These are phyloP conservation scores for Balearica regulorum DNA, from an alignment of 2,797 vertebrate genomes.

Conservation along the genomic window DNA sequence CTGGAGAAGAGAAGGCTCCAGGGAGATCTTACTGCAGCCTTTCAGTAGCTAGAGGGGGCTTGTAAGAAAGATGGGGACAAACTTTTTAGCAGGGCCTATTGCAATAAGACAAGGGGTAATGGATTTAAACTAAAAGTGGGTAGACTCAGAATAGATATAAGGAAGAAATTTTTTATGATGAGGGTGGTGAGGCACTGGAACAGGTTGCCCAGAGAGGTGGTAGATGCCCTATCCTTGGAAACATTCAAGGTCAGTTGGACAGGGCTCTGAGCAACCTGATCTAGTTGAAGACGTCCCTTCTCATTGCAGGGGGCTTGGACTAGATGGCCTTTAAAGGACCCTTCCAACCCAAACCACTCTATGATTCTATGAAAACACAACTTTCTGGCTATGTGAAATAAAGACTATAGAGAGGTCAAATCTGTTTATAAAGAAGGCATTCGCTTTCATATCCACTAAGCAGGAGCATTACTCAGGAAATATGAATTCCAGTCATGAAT, in stretches of 20 bases:
- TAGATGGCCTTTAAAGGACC: no score
- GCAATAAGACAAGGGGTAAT: neutral
- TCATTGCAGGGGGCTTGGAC: neutral
- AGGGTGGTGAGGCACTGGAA: neutral
- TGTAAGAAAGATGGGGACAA: no score
- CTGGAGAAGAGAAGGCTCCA: no score
- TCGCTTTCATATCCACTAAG: neutral
- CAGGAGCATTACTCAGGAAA: neutral
- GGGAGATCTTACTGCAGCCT: no score
- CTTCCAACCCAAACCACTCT: no score
- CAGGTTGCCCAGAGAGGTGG: neutral
- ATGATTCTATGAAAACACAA: neutral
- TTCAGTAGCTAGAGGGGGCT: no score
- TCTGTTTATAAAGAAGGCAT: neutral
- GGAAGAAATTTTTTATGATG: neutral
- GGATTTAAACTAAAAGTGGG: rapidly evolving
- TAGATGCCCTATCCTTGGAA: neutral
- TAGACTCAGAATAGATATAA: neutral
- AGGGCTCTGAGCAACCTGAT: no score
- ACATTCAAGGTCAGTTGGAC: no score
- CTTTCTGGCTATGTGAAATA: neutral
- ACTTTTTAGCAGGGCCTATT: no score
- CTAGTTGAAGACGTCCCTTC: no score
- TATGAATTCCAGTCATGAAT: neutral
- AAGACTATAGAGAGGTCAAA: neutral